A percentile compares a stretch with the other conserved stretches of the same genome.
These are phyloP conservation scores for Acridotheres tristis DNA, from an alignment of 2,797 vertebrate genomes.

Conservation along the genomic window DNA sequence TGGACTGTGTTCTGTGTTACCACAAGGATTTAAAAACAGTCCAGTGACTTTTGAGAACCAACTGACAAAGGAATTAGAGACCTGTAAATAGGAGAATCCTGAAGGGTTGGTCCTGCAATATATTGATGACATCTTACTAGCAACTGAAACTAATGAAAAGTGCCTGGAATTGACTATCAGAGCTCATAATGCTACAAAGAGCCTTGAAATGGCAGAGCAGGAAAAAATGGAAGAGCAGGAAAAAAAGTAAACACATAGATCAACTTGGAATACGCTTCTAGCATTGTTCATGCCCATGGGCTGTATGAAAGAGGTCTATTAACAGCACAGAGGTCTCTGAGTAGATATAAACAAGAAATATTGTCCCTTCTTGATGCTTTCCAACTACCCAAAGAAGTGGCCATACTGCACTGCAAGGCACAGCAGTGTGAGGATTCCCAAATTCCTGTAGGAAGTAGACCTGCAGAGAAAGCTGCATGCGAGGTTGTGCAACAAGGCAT, in stretches of 20 bases:
- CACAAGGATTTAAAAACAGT: background rate
- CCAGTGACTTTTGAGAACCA: background rate
- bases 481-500: background rate
- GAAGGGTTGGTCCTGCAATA: background rate
- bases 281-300: background rate
- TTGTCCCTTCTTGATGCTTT: background rate
- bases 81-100: background rate
- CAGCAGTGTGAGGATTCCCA: background rate
- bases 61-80: background rate
- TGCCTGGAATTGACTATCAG: background rate
- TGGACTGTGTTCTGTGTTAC: background rate
- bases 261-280: rapidly evolving
- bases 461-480: background rate
- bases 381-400: background rate
- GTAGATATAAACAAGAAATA: background rate
- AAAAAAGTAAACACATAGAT: background rate
- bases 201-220: background rate
- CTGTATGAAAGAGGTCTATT: background rate
- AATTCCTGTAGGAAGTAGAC: background rate
- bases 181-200: background rate
- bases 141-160: background rate
- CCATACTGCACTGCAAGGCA: background rate
- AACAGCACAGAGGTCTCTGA: background rate
- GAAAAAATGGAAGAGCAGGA: background rate
- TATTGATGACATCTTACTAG: background rate